Percentiles rank a stretch among this genome's conserved stretches.
Evolutionary conservation across 1,140 invertebrate species (phyloP).

Genomic region (Cydia splendana): DNA sequence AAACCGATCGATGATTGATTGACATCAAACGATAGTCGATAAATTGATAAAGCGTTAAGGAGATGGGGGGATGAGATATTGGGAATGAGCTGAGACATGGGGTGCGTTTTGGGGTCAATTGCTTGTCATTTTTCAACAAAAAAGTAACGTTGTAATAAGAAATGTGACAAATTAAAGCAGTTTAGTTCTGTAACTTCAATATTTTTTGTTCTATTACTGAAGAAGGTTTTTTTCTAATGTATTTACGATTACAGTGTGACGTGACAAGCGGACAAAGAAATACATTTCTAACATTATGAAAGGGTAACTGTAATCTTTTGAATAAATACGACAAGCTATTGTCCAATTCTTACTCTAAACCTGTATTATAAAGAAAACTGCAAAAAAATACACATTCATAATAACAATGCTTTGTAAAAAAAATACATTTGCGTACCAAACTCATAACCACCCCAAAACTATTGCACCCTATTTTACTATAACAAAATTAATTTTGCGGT

Average conservation of each 20-base stretch:
- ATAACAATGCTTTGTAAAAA: slow-evolving; percentile 34
- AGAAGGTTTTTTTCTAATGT: not conserved
- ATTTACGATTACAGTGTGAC: not conserved
- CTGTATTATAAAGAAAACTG: slow-evolving; percentile 25
- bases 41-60: not conserved
- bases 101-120: not conserved
- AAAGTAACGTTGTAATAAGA: not conserved
- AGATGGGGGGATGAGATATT: not conserved
- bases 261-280: not conserved
- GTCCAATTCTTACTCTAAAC: slow-evolving; percentile 10
- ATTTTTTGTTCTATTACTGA: not conserved
- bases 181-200: not conserved
- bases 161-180: not conserved
- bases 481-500: slow-evolving; percentile 31
- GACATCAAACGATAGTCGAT: slow-evolving; percentile 6
- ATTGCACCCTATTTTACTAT: slow-evolving; percentile 58
- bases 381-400: slow-evolving; percentile 30
- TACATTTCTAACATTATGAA: not conserved
- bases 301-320: slow-evolving; percentile 11
- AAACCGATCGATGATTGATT: not conserved
- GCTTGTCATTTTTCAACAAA: not conserved
- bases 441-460: slow-evolving; percentile 47
- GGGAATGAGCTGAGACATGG: not conserved
- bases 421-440: slow-evolving; percentile 48
- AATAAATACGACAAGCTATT: slow-evolving; percentile 12